These are phyloP conservation scores for Agrochola litura DNA, from an alignment of 2,888 invertebrate species.

Conservation along the genomic window DNA sequence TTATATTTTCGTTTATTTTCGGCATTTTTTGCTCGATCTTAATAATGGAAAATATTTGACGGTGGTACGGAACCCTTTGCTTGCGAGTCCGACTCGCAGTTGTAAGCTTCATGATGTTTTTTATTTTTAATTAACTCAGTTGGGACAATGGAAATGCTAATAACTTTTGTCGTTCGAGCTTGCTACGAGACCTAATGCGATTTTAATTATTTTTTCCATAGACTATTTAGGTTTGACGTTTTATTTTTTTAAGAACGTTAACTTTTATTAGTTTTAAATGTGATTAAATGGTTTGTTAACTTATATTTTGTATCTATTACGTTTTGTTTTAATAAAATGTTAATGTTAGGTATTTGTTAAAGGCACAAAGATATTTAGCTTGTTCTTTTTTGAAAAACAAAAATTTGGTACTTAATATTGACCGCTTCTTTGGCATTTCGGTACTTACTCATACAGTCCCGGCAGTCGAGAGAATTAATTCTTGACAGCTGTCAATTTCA, in stretches of 20 bases:
- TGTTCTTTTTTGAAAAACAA: not conserved
- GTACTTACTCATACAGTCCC: not conserved
- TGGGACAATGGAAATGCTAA: constrained; percentile 48
- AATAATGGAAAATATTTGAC: not conserved
- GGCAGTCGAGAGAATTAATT: too few species aligned
- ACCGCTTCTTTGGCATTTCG: not conserved
- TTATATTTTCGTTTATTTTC: not conserved
- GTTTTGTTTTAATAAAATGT: not conserved
- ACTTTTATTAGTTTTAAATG: constrained; percentile 24
- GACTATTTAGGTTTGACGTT: constrained; percentile 19
- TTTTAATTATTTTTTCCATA: constrained; percentile 50
- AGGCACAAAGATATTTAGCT: not conserved
- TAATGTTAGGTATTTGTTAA: not conserved
- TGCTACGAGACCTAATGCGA: constrained; percentile 48
- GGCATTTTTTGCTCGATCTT: not conserved
- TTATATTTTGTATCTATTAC: not conserved
- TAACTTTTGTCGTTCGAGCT: constrained; percentile 31
- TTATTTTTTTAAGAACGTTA: constrained; percentile 10
- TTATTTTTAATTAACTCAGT: constrained; percentile 47
- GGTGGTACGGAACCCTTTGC: not conserved
- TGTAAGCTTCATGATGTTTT: constrained; percentile 8
- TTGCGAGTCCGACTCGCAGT: too few species aligned
- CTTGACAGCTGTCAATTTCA: too few species aligned
- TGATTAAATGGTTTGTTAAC: constrained; percentile 12
- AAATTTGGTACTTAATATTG: too few species aligned